A percentile compares a stretch with the other conserved stretches of the same genome.
These are phyloP conservation scores for Fregata magnificens DNA, from an alignment of 2,113 vertebrate species.

Conservation along the genomic window DNA sequence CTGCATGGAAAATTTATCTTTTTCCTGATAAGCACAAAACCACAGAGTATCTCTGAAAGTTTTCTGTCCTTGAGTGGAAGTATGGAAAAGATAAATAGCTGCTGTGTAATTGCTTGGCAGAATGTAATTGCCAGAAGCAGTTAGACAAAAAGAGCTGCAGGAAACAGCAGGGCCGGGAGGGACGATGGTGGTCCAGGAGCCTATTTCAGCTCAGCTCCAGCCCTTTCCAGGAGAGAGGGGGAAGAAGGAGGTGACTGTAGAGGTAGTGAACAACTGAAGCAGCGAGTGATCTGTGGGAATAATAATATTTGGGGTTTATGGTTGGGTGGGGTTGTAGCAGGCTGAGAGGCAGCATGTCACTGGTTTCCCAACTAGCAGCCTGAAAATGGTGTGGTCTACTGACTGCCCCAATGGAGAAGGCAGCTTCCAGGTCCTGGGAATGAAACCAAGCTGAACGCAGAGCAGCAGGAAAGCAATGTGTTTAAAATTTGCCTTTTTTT, in stretches of 20 bases:
- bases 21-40: not conserved
- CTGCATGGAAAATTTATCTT: not conserved
- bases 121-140: not conserved
- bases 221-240: not conserved
- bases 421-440: not conserved
- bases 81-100: not conserved
- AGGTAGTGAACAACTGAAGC: not conserved
- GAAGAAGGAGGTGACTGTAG: not conserved
- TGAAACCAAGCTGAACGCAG: not conserved
- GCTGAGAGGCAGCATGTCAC: not conserved
- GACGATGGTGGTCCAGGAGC: not conserved
- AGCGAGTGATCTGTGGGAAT: not conserved
- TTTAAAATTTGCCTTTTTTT: not conserved
- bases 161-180: not conserved
- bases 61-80: not conserved
- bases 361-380: not conserved
- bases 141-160: not conserved
- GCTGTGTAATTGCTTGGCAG: not conserved
- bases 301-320: not conserved
- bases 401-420: not conserved
- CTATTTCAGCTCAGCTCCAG: not conserved
- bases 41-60: not conserved
- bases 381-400: too few species aligned
- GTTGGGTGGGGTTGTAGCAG: too few species aligned
- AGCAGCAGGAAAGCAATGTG: fast-evolving